These are phyloP conservation scores for Otus sunia DNA, from an alignment of 2,113 vertebrate genomes.

Conservation along the genomic window DNA sequence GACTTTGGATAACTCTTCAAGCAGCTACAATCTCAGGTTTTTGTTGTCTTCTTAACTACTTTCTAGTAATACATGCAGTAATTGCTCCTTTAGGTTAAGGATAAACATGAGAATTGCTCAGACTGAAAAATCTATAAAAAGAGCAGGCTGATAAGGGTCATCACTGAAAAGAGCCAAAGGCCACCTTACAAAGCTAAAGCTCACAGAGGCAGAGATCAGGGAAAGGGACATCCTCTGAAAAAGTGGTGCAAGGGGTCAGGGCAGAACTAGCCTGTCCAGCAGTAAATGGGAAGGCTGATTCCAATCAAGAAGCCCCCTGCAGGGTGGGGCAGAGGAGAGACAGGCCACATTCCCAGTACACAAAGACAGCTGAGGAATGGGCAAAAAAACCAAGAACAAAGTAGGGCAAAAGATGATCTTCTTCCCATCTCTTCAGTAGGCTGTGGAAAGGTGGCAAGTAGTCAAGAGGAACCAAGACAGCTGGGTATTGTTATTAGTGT, in stretches of 20 bases:
- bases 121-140: neutral
- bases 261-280: neutral
- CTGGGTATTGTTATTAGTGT: neutral
- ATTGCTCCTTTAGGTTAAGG: neutral
- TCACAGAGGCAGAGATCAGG: neutral
- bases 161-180: neutral
- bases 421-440: neutral
- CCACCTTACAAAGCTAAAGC: neutral
- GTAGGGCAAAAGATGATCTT: neutral
- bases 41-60: neutral
- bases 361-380: neutral
- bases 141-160: neutral
- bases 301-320: neutral
- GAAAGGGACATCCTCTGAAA: neutral
- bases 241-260: neutral
- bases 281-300: neutral
- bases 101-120: neutral
- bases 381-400: neutral
- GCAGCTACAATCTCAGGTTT: neutral
- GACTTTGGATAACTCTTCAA: neutral
- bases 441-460: neutral
- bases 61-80: neutral
- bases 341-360: neutral
- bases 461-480: neutral
- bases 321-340: neutral